phyloP scores from a whole-genome alignment of 2,888 invertebrate genomes.

The Chrysolina haemoptera region DNA sequence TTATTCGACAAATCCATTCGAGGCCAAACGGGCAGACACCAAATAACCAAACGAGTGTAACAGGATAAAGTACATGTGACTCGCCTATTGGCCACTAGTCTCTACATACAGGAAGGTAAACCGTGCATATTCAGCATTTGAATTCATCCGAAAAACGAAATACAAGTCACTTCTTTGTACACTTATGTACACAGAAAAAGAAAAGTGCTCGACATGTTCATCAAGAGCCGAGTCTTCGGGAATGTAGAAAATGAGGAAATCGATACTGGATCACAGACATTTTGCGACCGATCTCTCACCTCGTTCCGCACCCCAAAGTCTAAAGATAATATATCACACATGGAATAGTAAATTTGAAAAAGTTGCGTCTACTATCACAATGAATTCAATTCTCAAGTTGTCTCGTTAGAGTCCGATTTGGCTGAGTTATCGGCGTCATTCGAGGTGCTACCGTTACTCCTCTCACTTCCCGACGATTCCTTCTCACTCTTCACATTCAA shows the following conservation, averaged over 20 bases:
- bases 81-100: slow-evolving; percentile 62
- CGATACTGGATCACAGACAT: slow-evolving; percentile 21
- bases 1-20: neutral
- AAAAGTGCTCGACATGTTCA: slow-evolving; percentile 57
- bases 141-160: slow-evolving; percentile 40
- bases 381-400: slow-evolving; percentile 59
- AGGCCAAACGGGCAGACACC: slow-evolving; percentile 54
- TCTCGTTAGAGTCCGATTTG: slow-evolving; percentile 63
- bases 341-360: slow-evolving; percentile 47
- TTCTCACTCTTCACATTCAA: slow-evolving; percentile 58
- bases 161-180: slow-evolving; percentile 60
- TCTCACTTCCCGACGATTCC: slow-evolving; percentile 48
- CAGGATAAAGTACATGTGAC: slow-evolving; percentile 65
- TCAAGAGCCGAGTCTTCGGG: slow-evolving; percentile 25
- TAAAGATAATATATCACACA: slow-evolving; percentile 57
- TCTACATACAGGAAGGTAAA: slow-evolving; percentile 71
- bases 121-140: slow-evolving; percentile 70
- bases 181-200: slow-evolving; percentile 65
- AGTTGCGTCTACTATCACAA: slow-evolving; percentile 66
- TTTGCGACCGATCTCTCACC: slow-evolving; percentile 23
- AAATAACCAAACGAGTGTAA: slow-evolving; percentile 63
- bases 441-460: slow-evolving; percentile 54
- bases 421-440: slow-evolving; percentile 57
- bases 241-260: slow-evolving; percentile 36
- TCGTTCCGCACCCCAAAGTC: slow-evolving; percentile 38